Evolutionary conservation across 2,113 vertebrate genomes (phyloP).

Genomic region (Grus americana): DNA sequence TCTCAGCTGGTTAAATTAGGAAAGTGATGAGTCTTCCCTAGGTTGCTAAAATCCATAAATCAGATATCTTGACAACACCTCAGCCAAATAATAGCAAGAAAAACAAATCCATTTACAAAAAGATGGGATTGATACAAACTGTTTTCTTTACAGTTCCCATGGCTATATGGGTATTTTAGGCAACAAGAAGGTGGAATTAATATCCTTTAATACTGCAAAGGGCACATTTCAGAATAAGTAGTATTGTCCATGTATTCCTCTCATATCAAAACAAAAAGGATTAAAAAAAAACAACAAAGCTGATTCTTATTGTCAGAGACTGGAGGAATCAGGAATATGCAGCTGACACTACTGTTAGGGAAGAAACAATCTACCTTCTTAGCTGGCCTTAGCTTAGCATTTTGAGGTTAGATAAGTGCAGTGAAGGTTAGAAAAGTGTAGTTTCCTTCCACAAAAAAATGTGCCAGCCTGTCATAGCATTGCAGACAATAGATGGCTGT

Average conservation of each 20-base stretch:
- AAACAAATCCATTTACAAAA: constrained; percentile 39
- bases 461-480: neutral
- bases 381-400: neutral
- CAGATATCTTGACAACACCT: constrained; percentile 26
- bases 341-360: neutral
- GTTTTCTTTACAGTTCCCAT: constrained; percentile 35
- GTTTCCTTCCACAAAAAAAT: neutral
- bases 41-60: constrained; percentile 49
- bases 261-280: neutral
- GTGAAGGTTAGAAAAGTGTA: neutral
- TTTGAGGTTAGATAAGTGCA: neutral
- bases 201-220: constrained; percentile 26
- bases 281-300: neutral
- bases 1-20: constrained; percentile 39
- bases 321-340: neutral
- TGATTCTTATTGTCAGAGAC: neutral
- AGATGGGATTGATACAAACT: constrained; percentile 6
- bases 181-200: constrained; percentile 33
- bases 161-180: constrained; percentile 24
- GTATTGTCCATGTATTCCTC: neutral
- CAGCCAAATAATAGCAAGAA: constrained; percentile 29
- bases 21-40: constrained; percentile 27
- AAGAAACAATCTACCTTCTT: neutral
- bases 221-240: neutral
- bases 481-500: neutral